Evolutionary conservation across 2,888 invertebrate species (phyloP).

Genomic region (Panorpa germanica): DNA sequence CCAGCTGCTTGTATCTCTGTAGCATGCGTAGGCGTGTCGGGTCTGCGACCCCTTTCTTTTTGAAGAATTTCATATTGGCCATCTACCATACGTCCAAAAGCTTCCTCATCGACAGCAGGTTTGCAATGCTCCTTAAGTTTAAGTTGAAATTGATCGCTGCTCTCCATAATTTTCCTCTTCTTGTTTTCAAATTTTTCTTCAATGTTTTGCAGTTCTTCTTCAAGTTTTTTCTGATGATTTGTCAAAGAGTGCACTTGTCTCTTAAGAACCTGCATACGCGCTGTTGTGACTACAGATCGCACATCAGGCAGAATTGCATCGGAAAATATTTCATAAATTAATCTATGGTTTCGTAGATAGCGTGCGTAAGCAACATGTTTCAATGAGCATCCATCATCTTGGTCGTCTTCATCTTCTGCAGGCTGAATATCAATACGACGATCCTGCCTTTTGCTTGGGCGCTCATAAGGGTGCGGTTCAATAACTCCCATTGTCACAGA

Average conservation of each 20-base stretch:
- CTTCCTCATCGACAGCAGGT: conserved; percentile 80
- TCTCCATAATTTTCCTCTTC: conserved; percentile 84
- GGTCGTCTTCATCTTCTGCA: conserved; percentile 94
- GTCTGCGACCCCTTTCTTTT: conserved; percentile 32
- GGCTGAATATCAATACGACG: conserved; percentile 90
- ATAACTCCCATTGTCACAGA: no score
- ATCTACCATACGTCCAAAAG: conserved; percentile 80
- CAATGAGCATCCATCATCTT: conserved; percentile 85
- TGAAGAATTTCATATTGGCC: conserved; percentile 61
- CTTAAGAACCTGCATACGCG: conserved; percentile 82
- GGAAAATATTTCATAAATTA: conserved; percentile 95
- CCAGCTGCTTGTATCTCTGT: no score
- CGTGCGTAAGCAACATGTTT: conserved; percentile 91
- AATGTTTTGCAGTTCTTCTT: conserved; percentile 86
- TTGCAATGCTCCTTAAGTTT: conserved; percentile 88
- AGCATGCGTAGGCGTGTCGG: conserved; percentile 16
- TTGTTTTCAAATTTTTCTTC: conserved; percentile 94
- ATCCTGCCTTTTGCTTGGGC: no score
- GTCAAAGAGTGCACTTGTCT: conserved; percentile 90
- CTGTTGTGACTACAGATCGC: conserved; percentile 86
- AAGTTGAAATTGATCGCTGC: conserved; percentile 83
- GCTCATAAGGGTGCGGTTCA: no score
- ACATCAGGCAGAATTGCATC: conserved; percentile 96
- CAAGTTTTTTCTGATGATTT: conserved; percentile 93
- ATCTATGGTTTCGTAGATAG: conserved; percentile 85